These are phyloP conservation scores for Otocyon megalotis DNA, from an alignment of 2,113 vertebrate species.

Conservation along the genomic window DNA sequence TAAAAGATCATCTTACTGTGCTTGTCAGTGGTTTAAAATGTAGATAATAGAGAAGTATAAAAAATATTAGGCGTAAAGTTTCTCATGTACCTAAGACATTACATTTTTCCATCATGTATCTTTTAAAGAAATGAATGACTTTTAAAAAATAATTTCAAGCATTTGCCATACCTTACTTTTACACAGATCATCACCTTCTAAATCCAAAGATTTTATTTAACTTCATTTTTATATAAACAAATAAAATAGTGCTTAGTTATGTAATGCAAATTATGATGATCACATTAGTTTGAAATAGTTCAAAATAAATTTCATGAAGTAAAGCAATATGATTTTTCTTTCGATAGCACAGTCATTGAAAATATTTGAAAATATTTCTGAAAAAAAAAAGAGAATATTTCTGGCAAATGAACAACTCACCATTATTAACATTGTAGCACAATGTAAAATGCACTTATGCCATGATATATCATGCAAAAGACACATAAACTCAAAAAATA, in stretches of 20 bases:
- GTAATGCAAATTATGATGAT: background rate
- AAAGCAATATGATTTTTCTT: background rate
- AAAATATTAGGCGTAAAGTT: slow-evolving; percentile 37
- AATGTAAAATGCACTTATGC: background rate
- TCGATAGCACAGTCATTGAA: background rate
- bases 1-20: slow-evolving; percentile 69
- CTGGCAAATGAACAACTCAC: background rate
- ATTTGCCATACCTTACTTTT: background rate
- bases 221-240: background rate
- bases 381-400: too few species aligned
- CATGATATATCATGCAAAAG: background rate
- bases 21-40: slow-evolving; percentile 75
- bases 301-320: background rate
- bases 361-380: background rate
- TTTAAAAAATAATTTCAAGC: background rate
- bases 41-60: slow-evolving; percentile 69
- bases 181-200: background rate
- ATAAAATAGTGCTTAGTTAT: background rate
- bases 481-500: background rate
- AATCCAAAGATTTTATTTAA: background rate
- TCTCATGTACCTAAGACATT: slow-evolving; percentile 19
- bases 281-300: background rate
- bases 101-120: background rate
- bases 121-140: slow-evolving; percentile 38
- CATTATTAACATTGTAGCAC: background rate